A percentile compares a stretch with the other conserved stretches of the same genome.
phyloP scores from a whole-genome alignment of 1,140 invertebrate genomes.

The Holotrichia oblita region DNA sequence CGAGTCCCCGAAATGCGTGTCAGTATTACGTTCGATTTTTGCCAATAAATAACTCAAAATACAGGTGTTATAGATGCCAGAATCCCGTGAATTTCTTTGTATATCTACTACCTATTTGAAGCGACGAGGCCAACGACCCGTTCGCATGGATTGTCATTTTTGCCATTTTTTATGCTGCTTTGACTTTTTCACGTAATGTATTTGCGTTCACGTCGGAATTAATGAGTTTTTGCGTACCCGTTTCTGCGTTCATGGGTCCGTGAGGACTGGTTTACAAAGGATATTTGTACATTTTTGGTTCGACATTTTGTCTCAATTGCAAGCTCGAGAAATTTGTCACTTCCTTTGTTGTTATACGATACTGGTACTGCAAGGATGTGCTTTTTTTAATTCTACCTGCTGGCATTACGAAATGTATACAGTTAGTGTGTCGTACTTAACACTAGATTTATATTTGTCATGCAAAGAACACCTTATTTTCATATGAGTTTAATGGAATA shows the following conservation, averaged over 20 bases:
- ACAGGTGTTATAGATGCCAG: constrained; percentile 2
- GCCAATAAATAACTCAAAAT: constrained; percentile 23
- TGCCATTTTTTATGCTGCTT: constrained; percentile 31
- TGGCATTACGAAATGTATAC: neutral
- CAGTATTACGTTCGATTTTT: constrained; percentile 34
- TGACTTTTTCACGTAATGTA: constrained; percentile 35
- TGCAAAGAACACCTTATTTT: too few species aligned
- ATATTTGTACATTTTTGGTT: constrained; percentile 20
- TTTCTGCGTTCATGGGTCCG: constrained; percentile 12
- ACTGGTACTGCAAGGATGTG: neutral
- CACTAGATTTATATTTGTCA: neutral
- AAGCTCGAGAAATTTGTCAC: constrained; percentile 18
- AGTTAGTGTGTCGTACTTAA: neutral
- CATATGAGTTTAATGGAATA: too few species aligned
- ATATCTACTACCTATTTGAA: constrained; percentile 23
- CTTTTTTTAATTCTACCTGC: neutral
- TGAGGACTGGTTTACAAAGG: constrained; percentile 22
- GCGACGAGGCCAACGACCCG: constrained; percentile 9
- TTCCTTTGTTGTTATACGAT: constrained; percentile 13
- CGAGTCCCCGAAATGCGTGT: constrained; percentile 32
- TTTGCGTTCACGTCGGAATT: constrained; percentile 29
- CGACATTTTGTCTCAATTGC: constrained; percentile 19
- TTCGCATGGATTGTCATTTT: constrained; percentile 25
- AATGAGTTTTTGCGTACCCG: constrained; percentile 33
- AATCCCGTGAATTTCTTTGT: constrained; percentile 11